Evolutionary conservation across 2,113 vertebrate genomes (phyloP).

Genomic region (Anoura caudifer): DNA sequence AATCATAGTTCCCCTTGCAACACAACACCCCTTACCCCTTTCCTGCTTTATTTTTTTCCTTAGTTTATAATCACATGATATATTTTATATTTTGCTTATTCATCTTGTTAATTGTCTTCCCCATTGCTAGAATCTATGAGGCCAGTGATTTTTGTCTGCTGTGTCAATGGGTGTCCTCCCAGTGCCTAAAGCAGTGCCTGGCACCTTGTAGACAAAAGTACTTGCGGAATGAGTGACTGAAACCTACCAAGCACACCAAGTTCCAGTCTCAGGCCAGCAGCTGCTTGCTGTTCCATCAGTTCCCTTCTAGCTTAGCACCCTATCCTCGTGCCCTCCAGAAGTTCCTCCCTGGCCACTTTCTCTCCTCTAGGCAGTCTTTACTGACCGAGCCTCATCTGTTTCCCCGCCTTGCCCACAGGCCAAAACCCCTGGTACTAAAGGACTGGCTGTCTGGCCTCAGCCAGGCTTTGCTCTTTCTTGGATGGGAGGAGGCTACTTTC

Average conservation of each 20-base stretch:
- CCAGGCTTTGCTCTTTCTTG: not conserved
- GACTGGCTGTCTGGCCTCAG: not conserved
- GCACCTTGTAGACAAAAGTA: not conserved
- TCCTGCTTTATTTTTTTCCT: not conserved
- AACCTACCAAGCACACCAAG: not conserved
- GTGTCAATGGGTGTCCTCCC: not conserved
- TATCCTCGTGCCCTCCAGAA: not conserved
- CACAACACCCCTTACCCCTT: not conserved
- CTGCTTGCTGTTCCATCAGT: not conserved
- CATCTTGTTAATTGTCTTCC: not conserved
- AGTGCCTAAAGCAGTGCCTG: not conserved
- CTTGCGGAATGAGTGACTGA: not conserved
- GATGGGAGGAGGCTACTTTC: not conserved
- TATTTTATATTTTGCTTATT: not conserved
- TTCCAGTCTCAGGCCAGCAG: not conserved
- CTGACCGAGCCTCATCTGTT: not conserved
- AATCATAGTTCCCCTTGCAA: not conserved
- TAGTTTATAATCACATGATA: not conserved
- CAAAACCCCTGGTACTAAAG: not conserved
- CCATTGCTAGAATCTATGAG: not conserved
- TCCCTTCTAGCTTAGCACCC: not conserved
- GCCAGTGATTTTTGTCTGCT: not conserved
- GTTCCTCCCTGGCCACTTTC: not conserved
- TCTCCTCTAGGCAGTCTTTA: not conserved
- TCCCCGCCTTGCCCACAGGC: not conserved